Evolutionary conservation across 1,140 invertebrate species (phyloP).

Genomic region (Sipha flava): DNA sequence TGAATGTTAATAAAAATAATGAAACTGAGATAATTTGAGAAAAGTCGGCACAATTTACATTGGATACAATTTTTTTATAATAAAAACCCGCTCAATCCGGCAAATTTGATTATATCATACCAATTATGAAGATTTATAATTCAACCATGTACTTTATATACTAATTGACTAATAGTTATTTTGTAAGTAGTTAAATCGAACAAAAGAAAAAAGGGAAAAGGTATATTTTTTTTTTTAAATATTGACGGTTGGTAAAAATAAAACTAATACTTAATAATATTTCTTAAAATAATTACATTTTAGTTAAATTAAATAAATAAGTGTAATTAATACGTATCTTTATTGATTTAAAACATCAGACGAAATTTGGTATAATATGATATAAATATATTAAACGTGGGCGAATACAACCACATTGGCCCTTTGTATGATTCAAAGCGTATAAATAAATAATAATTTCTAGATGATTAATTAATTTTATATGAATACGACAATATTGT

Average conservation of each 20-base stretch:
- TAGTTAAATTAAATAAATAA: no score
- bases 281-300: no score
- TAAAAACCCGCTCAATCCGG: background rate
- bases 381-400: background rate
- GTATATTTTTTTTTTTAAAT: no score
- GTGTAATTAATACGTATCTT: no score
- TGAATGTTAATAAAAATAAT: background rate
- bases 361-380: background rate
- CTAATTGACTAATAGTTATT: no score
- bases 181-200: no score
- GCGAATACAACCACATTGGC: background rate
- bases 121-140: no score
- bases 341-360: background rate
- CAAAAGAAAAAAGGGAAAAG: no score
- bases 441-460: background rate
- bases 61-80: background rate
- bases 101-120: background rate
- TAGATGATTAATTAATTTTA: background rate
- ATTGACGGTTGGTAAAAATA: no score
- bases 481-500: background rate
- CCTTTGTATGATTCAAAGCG: no score
- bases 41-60: background rate
- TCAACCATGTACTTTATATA: no score
- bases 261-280: no score
- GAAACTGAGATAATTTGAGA: background rate